These are phyloP conservation scores for Drosophila arawakana DNA, from an alignment of 1,140 invertebrate species.

Conservation along the genomic window DNA sequence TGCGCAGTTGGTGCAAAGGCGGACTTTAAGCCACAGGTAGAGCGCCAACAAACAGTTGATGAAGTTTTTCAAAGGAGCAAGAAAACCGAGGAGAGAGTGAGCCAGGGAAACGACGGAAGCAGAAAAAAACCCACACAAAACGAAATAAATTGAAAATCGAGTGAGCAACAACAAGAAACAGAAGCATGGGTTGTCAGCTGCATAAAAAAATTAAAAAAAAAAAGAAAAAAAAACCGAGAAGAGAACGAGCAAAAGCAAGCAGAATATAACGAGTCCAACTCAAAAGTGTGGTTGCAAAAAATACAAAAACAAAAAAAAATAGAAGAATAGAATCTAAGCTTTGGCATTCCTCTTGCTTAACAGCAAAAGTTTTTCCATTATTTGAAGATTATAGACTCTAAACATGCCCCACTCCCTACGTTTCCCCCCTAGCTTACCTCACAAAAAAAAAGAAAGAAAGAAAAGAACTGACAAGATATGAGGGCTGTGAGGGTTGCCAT, in stretches of 20 bases:
- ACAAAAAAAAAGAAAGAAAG: constrained; percentile 8
- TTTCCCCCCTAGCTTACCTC: too few relatives aligned
- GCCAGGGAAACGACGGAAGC: not conserved
- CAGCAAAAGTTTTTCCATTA: constrained; percentile 84
- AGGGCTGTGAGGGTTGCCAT: constrained; percentile 29
- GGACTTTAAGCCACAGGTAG: constrained; percentile 79
- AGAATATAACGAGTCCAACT: constrained; percentile 35
- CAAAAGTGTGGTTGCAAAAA: constrained; percentile 50
- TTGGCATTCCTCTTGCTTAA: constrained; percentile 80
- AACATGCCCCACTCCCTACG: constrained; percentile 54
- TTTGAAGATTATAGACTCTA: constrained; percentile 84
- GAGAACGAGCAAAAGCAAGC: constrained; percentile 18
- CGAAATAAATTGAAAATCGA: constrained; percentile 81
- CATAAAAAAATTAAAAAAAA: constrained; percentile 28
- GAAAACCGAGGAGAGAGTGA: constrained; percentile 5
- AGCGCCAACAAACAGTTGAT: constrained; percentile 72
- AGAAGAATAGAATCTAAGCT: constrained; percentile 66
- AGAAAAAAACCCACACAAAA: constrained; percentile 47
- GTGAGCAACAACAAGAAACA: constrained; percentile 62
- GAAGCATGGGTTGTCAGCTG: constrained; percentile 69
- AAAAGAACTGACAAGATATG: constrained; percentile 69
- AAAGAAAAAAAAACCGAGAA: constrained; percentile 4
- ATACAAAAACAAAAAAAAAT: not conserved
- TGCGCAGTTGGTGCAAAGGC: constrained; percentile 35
- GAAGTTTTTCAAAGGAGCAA: constrained; percentile 73